phyloP scores from a whole-genome alignment of 2,888 invertebrate species.

The Tenthredo notha region DNA sequence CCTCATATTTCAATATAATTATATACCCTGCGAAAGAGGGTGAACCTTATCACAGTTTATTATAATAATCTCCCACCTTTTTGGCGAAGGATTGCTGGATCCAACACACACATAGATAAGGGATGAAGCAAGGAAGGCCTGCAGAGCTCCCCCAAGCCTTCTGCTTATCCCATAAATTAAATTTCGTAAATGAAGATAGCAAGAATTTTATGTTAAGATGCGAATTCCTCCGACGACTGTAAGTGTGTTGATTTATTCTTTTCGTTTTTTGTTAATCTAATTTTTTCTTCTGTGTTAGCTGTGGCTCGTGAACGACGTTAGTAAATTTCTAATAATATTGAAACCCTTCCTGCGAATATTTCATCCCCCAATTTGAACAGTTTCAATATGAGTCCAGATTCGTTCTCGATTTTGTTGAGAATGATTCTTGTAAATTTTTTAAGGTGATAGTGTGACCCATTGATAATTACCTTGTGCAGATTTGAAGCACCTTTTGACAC shows the following conservation, averaged over 20 bases:
- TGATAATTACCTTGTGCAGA: not conserved
- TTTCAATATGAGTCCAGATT: too few species aligned
- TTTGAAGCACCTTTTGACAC: not conserved
- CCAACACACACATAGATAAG: not conserved
- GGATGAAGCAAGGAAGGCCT: not conserved
- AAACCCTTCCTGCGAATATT: not conserved
- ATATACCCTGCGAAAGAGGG: not conserved
- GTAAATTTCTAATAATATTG: not conserved
- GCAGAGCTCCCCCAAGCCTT: not conserved
- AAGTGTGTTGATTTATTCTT: not conserved
- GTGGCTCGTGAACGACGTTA: not conserved
- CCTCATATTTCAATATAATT: not conserved
- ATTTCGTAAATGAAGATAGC: not conserved
- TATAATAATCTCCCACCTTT: not conserved
- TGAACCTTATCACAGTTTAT: not conserved
- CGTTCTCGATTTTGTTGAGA: not conserved
- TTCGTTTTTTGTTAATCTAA: not conserved
- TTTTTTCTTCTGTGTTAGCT: not conserved
- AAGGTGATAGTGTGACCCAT: not conserved
- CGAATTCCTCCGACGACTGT: not conserved
- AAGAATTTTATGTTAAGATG: not conserved
- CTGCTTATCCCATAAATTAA: slow-evolving; percentile 3
- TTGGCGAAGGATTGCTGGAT: not conserved
- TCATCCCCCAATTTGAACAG: not conserved
- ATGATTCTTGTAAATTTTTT: not conserved